A percentile compares a stretch with the other conserved stretches of the same genome.
phyloP scores from a whole-genome alignment of 2,797 vertebrate genomes.

The Todus mexicanus region DNA sequence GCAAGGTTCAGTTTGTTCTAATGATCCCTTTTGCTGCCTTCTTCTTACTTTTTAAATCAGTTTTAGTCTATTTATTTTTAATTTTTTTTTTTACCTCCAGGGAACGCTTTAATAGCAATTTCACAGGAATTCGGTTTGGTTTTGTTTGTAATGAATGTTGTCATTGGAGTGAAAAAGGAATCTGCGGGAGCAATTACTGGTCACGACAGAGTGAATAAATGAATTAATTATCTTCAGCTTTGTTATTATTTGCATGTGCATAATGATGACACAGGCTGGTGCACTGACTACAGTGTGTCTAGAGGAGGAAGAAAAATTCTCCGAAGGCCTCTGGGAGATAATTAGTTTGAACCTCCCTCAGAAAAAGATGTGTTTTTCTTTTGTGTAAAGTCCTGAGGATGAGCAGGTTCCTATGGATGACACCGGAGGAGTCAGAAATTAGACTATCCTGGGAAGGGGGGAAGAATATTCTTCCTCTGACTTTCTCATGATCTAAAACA shows the following conservation, averaged over 20 bases:
- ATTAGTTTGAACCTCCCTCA: background rate
- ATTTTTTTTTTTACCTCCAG: background rate
- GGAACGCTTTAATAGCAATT: background rate
- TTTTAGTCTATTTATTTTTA: background rate
- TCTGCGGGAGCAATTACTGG: constrained; percentile 6
- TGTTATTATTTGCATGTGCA: background rate
- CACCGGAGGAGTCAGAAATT: background rate
- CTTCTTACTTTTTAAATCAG: background rate
- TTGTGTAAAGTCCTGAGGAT: background rate
- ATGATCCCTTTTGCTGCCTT: background rate
- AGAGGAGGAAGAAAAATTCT: background rate
- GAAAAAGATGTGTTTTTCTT: background rate
- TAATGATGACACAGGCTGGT: background rate
- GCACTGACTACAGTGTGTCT: background rate
- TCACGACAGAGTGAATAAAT: background rate
- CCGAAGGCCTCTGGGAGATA: background rate
- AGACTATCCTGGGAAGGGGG: background rate
- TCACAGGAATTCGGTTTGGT: background rate
- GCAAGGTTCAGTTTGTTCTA: background rate
- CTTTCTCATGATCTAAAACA: background rate
- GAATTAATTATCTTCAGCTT: constrained; percentile 16
- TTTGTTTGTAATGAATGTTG: constrained; percentile 7
- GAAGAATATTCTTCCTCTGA: background rate
- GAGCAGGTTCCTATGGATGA: background rate
- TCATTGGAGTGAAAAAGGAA: constrained; percentile 21